Evolutionary conservation across 2,888 invertebrate genomes (phyloP).

Genomic region (Patella caerulea): DNA sequence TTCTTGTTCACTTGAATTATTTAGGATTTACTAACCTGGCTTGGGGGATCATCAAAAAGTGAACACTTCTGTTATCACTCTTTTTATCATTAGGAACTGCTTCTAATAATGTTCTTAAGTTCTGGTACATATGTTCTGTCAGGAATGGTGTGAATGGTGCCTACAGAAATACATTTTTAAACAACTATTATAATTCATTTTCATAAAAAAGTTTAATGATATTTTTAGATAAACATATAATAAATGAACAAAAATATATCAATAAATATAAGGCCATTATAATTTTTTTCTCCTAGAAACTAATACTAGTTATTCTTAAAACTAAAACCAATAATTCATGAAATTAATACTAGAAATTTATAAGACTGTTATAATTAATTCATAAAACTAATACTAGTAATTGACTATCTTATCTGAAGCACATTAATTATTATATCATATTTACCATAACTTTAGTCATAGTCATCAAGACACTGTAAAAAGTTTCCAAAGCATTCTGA

Average conservation of each 20-base stretch:
- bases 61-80: slow-evolving; percentile 80
- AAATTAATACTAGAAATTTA: too few relatives aligned
- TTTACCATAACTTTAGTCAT: slow-evolving; percentile 88
- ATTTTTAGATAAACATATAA: not conserved
- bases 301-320: not conserved
- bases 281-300: not conserved
- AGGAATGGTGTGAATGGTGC: slow-evolving; percentile 98
- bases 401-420: too few relatives aligned
- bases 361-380: too few relatives aligned
- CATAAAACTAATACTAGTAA: too few relatives aligned
- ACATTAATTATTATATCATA: slow-evolving; percentile 11
- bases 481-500: slow-evolving; percentile 85
- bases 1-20: too few relatives aligned
- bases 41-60: slow-evolving; percentile 90
- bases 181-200: too few relatives aligned
- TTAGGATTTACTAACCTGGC: slow-evolving; percentile 69
- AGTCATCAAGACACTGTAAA: slow-evolving; percentile 88
- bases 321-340: too few relatives aligned
- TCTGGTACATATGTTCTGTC: slow-evolving; percentile 94
- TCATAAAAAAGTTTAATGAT: too few relatives aligned
- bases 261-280: not conserved
- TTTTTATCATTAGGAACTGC: slow-evolving; percentile 50
- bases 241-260: not conserved
- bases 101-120: slow-evolving; percentile 78
- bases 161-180: slow-evolving; percentile 44